Base-by-base conservation (phyloP, 2,113 vertebrate genomes). In the Atlantisia rogersi region DNA sequence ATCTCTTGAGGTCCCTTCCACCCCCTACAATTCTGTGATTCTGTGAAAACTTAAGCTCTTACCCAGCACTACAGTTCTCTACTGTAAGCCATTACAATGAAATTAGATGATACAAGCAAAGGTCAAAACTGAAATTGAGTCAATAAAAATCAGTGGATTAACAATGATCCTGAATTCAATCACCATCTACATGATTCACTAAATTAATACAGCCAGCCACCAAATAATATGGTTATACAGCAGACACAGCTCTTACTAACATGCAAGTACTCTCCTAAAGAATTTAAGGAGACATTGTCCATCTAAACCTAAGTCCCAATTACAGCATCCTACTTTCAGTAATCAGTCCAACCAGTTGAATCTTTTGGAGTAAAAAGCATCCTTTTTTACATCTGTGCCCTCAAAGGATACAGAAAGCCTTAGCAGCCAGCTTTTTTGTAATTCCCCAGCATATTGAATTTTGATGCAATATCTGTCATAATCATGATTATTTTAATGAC, bases 111-210 rank as follows among this genome's bases (percentile, higher is more conserved):
- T 70, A 78, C 26, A 84, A 63, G 73, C 17, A 90, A 92, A 92
- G 77, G 77, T 94, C 69, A 87, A 39, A 75, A 94, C 31, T 87
- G 70, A 90, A 95, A 92, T 32, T 7, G 59, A 93, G 40, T 82
- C 65, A 83, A 82, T 94, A 90, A 91, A 94, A 86, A 64, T 40
- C 64, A 83, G 53, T 86, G 85, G 53, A 83, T 93, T 90, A 81
- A 90, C 53, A 74, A 48, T 29, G 52, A 94, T 58, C 62, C 63
- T 88, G 82, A 88, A 83, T 42, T 64, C 52, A 90, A 74, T 93
- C 76, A 93, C 37, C 55, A 69, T 26, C 26, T 52, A 75, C 31
- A 22, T 80, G 75, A 90, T 67, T 78, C 79, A 73, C 35, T 55
- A 86, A 65, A 80, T 80, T 28, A 87, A 79, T 73, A 42, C 15